Evolutionary conservation across 2,113 vertebrate genomes (phyloP).

Genomic region (Bostrychus sinensis): DNA sequence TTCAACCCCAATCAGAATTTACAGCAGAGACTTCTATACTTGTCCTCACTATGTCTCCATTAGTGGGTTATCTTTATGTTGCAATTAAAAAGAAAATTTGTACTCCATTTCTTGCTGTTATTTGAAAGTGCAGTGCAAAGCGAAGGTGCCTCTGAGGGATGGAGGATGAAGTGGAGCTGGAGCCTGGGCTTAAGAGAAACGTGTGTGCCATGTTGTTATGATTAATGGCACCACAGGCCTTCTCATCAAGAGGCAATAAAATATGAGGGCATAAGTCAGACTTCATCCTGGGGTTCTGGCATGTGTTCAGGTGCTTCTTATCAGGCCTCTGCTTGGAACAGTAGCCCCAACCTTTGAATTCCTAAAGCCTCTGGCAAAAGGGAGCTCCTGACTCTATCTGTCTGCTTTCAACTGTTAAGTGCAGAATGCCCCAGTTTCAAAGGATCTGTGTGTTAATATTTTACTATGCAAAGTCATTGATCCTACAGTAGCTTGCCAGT

Average conservation of each 20-base stretch:
- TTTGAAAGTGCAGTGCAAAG: constrained; percentile 45
- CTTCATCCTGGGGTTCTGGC: constrained; percentile 51
- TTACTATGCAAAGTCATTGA: constrained; percentile 7
- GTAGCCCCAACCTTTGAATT: constrained; percentile 20
- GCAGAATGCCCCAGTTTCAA: background rate
- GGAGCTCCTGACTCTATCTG: constrained; percentile 7
- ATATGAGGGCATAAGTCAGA: constrained; percentile 66
- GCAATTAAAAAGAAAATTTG: constrained; percentile 48
- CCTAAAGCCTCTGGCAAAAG: background rate
- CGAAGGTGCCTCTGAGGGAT: constrained; percentile 41
- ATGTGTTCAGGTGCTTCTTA: constrained; percentile 45
- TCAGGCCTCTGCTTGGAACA: constrained; percentile 28
- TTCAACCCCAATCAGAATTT: background rate
- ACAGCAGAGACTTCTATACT: background rate
- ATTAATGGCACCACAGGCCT: constrained; percentile 69
- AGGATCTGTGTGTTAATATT: constrained; percentile 9
- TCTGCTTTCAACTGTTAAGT: constrained; percentile 15
- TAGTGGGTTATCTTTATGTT: background rate
- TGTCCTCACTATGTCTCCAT: background rate
- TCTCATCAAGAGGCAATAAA: constrained; percentile 71
- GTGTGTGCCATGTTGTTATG: constrained; percentile 56
- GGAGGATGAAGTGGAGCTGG: constrained; percentile 39
- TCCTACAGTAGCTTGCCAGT: background rate
- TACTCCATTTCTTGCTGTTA: constrained; percentile 27
- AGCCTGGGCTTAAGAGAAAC: constrained; percentile 55